Base-by-base conservation (phyloP, 2,888 invertebrate genomes). In the Cryptosula pallasiana region DNA sequence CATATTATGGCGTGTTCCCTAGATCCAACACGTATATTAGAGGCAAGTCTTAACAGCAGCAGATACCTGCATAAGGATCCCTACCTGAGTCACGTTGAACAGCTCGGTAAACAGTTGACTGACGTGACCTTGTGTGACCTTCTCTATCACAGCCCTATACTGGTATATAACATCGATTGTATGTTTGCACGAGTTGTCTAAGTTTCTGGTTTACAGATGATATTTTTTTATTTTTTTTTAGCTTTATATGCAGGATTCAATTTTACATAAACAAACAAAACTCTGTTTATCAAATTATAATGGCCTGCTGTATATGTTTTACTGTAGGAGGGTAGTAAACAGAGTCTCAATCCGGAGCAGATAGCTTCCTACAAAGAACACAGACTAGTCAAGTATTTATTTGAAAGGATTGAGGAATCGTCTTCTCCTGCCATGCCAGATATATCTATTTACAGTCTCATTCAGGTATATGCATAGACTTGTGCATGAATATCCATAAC, bases 81-180 rank as follows among this genome's bases (percentile, higher is more conserved):
- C 29, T 63, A 29, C 63, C 27, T 63, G 3, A 13, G 9, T 13
- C 13, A 25, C n/a, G 27, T 5, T 63, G 63, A 63, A 34, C 29
- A 32, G 63, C 32, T 63, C 16, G 29, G 13, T 16, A 20, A 63
- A 5, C 63, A 63, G 32, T 32, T 63, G 13, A 32, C 63, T 9
- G 34, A 63, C 27, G 34, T 63, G 2, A 27, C 32, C 27, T 16
- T 63, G 20, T 63, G 63, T 63, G 32, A 63, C 32, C 27, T 63
- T 32, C 20, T 63, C 13, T 63, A 63, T 63, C 63, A 63, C 63
- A 63, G 63, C 34, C 63, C 63, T 13, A 9, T 63, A 63, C 32
- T 63, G 27, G 63, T 63, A 63, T 9, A 32, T 63, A 13, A 5
- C 27, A 23, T 45, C 9, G 20, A 9, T n/a, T n/a, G n/a, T n/a